A percentile compares a stretch with the other conserved stretches of the same genome.
These are phyloP conservation scores for Zaprionus davidi DNA, from an alignment of 1,140 invertebrate species.

Conservation along the genomic window DNA sequence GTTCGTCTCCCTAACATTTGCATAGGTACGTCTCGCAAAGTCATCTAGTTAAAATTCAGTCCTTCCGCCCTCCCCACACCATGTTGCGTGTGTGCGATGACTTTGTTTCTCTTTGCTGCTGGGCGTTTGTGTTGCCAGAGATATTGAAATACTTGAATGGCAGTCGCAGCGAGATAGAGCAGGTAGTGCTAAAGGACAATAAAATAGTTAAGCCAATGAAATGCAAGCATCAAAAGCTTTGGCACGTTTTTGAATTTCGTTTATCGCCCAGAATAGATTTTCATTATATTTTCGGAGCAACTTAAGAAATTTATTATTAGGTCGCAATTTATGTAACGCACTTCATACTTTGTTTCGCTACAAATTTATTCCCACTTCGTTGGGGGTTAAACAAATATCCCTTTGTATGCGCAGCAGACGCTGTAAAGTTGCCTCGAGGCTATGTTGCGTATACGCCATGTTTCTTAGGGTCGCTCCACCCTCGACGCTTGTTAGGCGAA, in stretches of 20 bases:
- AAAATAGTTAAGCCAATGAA: conserved; percentile 46
- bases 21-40: conserved; percentile 50
- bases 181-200: conserved; percentile 30
- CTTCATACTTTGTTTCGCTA: not conserved
- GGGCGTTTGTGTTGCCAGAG: conserved; percentile 27
- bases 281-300: not conserved
- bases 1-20: conserved; percentile 52
- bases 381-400: not conserved
- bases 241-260: conserved; percentile 28
- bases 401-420: not conserved
- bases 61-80: not conserved
- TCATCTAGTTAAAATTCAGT: conserved; percentile 8
- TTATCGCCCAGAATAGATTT: not conserved
- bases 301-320: not conserved
- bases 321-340: not conserved
- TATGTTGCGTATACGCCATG: conserved; percentile 60
- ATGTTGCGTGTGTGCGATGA: not conserved
- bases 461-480: conserved; percentile 31
- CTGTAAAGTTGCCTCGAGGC: conserved; percentile 5
- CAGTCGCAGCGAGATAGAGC: conserved; percentile 7
- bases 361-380: not conserved
- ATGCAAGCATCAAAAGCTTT: not conserved
- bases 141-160: conserved; percentile 46
- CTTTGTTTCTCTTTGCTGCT: conserved; percentile 44
- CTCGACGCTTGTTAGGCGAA: conserved; percentile 44